Conservation (phyloP, 2,797 vertebrate genomes). For the Darevskia mixta region DNA sequence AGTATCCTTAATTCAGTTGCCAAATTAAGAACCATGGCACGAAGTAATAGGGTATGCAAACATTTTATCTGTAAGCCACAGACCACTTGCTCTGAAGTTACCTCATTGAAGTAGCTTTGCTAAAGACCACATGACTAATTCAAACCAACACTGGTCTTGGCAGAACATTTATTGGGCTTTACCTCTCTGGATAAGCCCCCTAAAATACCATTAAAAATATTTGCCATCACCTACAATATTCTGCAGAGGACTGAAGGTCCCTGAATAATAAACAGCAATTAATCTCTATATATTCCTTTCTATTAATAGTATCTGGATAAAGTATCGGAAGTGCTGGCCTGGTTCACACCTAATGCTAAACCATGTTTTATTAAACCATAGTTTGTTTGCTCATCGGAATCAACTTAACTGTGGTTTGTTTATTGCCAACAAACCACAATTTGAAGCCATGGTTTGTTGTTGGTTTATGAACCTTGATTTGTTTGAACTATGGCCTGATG, state of each 20-base stretch:
- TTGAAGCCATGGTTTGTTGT: too few species aligned
- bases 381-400: not conserved
- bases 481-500: too few species aligned
- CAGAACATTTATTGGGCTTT: not conserved
- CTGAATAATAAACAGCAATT: not conserved
- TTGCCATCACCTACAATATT: not conserved
- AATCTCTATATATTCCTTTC: too few species aligned
- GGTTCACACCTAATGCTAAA: too few species aligned
- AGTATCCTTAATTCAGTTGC: constrained; percentile 22
- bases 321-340: too few species aligned
- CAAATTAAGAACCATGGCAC: constrained; percentile 9
- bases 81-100: not conserved
- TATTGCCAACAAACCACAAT: too few species aligned
- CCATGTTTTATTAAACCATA: not conserved
- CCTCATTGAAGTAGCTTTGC: not conserved
- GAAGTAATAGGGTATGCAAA: not conserved
- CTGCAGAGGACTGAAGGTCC: not conserved
- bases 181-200: not conserved
- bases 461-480: too few species aligned
- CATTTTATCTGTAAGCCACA: not conserved
- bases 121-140: not conserved
- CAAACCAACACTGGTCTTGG: not conserved
- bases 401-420: too few species aligned
- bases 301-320: not conserved
- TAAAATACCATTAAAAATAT: not conserved